Evolutionary conservation across 2,797 vertebrate genomes (phyloP), one percentile per base, ranked within the genome.

Genomic region (Pangasius krempfi): DNA sequence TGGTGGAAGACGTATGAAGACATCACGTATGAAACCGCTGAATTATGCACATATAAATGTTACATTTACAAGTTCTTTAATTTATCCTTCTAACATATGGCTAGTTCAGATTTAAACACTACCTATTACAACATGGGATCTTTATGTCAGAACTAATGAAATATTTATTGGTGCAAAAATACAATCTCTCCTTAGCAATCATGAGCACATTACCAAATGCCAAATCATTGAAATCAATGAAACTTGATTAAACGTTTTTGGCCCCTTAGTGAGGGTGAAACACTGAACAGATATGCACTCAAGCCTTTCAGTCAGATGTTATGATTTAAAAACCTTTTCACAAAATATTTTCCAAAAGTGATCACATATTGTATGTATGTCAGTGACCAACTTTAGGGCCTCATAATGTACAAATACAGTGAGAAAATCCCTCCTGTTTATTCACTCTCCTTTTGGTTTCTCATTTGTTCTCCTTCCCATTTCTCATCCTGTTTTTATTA

Each of bases 141-240:
- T 56, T 83, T 88, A 64, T 52, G 8, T 66, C 58, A 37, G 50
- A 54, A 27, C 14, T 50, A 70, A 83, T 88, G 2, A 73, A 73
- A 75, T 84, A 7, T 72, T 79, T 79, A 68, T 18, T 79, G 10
- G 12, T 70, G 52, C 68, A 88, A 47, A 10, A 70, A 27, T 22
- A 78, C 40, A 76, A 8, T 62, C 33, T 54, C 27, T n/a, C 14
- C 3, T 52, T 52, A 54, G 54, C 22, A 81, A n/a, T 30, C 16
- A 54, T 78, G 2, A 54, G 27, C 13, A 54, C n/a, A 54, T 33
- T 50, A 78, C 10, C 25, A 54, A 6, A 30, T 79, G 14, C 6
- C 14, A 79, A 54, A 54, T 54, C 40, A 60, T 16, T 10, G 2
- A 62, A 75, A 84, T 84, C 40, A 37, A 66, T 73, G 4, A 54